Evolutionary conservation across 2,888 invertebrate genomes (phyloP).

Genomic region (Drosophila cracens): DNA sequence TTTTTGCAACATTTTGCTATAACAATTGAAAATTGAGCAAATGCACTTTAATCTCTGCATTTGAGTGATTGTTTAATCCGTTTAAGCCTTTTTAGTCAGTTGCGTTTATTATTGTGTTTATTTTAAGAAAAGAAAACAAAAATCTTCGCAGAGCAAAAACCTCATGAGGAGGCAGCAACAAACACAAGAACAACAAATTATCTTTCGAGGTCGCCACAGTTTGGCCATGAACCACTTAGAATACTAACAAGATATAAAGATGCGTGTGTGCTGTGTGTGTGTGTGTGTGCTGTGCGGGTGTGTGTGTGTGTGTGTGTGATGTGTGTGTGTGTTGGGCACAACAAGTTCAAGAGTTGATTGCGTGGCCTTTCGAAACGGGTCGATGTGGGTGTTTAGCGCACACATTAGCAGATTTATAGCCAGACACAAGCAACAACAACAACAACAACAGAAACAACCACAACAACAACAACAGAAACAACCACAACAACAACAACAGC

Average conservation of each 20-base stretch:
- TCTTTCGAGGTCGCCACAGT: slow-evolving; percentile 49
- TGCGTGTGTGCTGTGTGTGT: neutral
- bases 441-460: slow-evolving; percentile 45
- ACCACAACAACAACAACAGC: slow-evolving; percentile 53
- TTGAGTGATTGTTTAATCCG: neutral
- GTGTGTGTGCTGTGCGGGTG: neutral
- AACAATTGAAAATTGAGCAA: neutral
- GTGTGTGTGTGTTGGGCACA: slow-evolving; percentile 14
- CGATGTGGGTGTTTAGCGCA: slow-evolving; percentile 29
- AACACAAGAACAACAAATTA: slow-evolving; percentile 28
- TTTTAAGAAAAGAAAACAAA: slow-evolving; percentile 9
- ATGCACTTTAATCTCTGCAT: neutral
- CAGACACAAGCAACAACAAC: slow-evolving; percentile 43
- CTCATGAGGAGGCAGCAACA: slow-evolving; percentile 26
- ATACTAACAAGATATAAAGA: slow-evolving; percentile 11
- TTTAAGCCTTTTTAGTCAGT: neutral
- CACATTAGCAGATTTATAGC: slow-evolving; percentile 60
- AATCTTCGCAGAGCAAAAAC: slow-evolving; percentile 40
- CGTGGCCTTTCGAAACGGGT: slow-evolving; percentile 9
- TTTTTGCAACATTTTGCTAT: neutral
- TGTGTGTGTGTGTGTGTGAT: slow-evolving; percentile 11
- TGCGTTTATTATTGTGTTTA: slow-evolving; percentile 34
- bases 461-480: slow-evolving; percentile 38
- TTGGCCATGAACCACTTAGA: slow-evolving; percentile 63
- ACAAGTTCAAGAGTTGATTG: slow-evolving; percentile 18